Percentiles rank a stretch among this genome's conserved stretches.
Conservation (phyloP, 1,140 invertebrate genomes). For the Drosophila ercepeae region DNA sequence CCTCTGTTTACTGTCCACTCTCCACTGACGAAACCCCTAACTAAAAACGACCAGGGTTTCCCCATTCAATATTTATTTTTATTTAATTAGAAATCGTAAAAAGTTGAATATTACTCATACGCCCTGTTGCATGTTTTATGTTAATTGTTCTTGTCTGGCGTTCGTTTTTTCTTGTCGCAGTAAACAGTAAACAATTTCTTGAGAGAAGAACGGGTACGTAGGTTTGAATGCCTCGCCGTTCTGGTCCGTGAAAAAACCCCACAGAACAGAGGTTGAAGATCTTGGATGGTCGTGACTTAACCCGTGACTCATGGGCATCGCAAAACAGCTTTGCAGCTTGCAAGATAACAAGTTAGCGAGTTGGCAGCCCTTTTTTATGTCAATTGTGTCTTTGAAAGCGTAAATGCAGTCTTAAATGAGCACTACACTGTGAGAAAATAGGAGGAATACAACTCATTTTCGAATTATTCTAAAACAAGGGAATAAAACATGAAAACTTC, state of each 20-base stretch:
- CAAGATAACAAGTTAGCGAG: not conserved
- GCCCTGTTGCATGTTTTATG: too few relatives aligned
- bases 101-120: not conserved
- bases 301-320: slow-evolving; percentile 18
- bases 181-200: too few relatives aligned
- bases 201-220: not conserved
- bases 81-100: too few relatives aligned
- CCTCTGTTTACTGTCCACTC: too few relatives aligned
- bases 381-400: not conserved
- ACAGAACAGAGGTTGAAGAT: not conserved
- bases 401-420: slow-evolving; percentile 19
- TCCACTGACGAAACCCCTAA: too few relatives aligned
- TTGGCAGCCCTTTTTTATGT: slow-evolving; percentile 18
- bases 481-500: too few relatives aligned
- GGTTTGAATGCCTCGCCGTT: not conserved
- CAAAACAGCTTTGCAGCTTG: not conserved
- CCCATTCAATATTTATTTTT: not conserved
- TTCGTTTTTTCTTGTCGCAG: not conserved
- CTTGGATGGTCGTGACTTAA: not conserved
- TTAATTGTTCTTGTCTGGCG: too few relatives aligned
- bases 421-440: slow-evolving; percentile 4
- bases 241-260: not conserved
- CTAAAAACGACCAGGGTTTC: not conserved
- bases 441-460: not conserved
- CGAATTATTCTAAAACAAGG: too few relatives aligned